Base-by-base conservation (phyloP, 1,140 invertebrate genomes). In the Drosophila sp. region DNA sequence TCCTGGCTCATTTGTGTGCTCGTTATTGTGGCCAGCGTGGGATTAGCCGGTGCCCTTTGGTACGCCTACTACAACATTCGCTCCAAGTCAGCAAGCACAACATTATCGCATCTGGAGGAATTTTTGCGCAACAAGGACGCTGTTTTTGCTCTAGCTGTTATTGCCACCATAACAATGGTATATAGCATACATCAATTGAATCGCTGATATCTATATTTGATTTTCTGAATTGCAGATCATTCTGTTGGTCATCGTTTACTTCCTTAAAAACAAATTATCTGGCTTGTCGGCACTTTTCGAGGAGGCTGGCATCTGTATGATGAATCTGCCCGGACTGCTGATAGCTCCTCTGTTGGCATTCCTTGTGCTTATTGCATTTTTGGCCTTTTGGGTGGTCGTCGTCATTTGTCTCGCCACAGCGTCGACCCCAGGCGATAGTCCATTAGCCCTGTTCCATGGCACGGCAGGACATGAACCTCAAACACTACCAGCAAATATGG, bases 311-410 rank as follows among this genome's bases (percentile, higher is more conserved):
- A 94, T 95, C 70, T 98, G 97, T 89, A 93, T 99, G 38, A 94
- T 95, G 50, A 94, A 95, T 80, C 94, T 98, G 69, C 97, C 97
- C 5, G 94, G 94, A n/a, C 92, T 99, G 21, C 95, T 98, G 80
- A 92, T 98, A 16, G 97, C 98, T 87, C 97, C 98, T 0, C 89
- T 98, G 1, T 92, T 97, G 63, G 98, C 97, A 0, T 98, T 98
- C 90, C 70, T 96, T 45, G 94, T 95, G 48, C 93, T 98, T 0
- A 91, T 96, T 25, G 67, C 95, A 40, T 98, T 98, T 91, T 96
- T 97, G 72, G 92, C 95, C 40, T 97, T 97, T 93, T 98, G 97
- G 97, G 93, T 97, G 1, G 93, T 94, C 29, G 95, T 98, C 36
- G 94, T 98, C 72, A 96, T 94, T n/a, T 94, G 94, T 75, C 87